phyloP scores from a whole-genome alignment of 2,113 vertebrate genomes.

The Hassar affinis region DNA sequence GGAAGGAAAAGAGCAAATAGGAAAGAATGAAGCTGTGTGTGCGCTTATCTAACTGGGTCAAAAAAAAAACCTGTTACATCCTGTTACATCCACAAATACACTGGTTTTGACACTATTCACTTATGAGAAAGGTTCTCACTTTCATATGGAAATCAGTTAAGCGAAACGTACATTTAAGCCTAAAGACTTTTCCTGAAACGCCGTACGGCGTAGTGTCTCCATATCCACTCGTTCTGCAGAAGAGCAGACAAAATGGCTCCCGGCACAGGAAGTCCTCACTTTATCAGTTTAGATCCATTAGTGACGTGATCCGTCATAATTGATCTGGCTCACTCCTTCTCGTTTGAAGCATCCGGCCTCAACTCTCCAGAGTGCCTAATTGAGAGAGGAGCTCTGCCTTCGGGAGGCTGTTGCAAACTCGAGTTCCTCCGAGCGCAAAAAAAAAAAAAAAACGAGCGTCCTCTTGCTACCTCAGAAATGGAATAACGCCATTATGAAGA shows the following conservation, averaged over 20 bases:
- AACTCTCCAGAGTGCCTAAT: slow-evolving; percentile 50
- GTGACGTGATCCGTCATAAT: slow-evolving; percentile 48
- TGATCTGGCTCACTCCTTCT: slow-evolving; percentile 40
- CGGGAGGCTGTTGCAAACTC: slow-evolving; percentile 4
- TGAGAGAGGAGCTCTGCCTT: slow-evolving; percentile 25
- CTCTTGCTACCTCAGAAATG: slow-evolving; percentile 40
- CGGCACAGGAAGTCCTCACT: slow-evolving; percentile 18
- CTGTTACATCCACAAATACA: not conserved
- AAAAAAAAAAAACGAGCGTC: too few relatives aligned
- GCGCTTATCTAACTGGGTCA: not conserved
- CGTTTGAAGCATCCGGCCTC: slow-evolving; percentile 41
- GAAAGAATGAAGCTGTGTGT: not conserved
- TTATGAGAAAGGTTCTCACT: not conserved
- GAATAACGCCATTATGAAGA: slow-evolving; percentile 30
- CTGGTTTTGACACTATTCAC: not conserved
- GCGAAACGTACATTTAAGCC: not conserved
- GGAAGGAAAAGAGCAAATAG: slow-evolving; percentile 6
- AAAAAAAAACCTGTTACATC: not conserved
- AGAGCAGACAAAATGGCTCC: not conserved
- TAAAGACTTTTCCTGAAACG: not conserved
- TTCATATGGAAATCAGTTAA: not conserved
- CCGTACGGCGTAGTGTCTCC: not conserved
- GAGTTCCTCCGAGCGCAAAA: slow-evolving; percentile 43
- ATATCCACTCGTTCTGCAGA: not conserved
- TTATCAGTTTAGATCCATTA: slow-evolving; percentile 50